A percentile compares a stretch with the other conserved stretches of the same genome.
Conservation (phyloP, 2,113 vertebrate species). For the Clarias magur region DNA sequence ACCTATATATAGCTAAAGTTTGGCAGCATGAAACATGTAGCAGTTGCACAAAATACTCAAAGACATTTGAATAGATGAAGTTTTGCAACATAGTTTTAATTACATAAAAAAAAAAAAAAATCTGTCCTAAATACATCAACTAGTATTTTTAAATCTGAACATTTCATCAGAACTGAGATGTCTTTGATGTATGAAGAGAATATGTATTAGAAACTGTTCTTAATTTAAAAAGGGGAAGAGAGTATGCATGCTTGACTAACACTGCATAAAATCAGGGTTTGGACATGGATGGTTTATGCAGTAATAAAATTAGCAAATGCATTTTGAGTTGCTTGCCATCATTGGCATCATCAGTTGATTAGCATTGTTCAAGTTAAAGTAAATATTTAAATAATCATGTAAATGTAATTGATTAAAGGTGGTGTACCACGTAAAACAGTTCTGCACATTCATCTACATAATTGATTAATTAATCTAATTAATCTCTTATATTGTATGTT, state of each 20-base stretch:
- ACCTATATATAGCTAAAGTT: neutral
- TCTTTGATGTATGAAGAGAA: neutral
- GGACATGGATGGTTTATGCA: neutral
- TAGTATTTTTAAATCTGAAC: neutral
- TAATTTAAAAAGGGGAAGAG: conserved; percentile 22
- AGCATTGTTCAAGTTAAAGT: neutral
- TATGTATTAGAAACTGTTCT: neutral
- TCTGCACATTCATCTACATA: neutral
- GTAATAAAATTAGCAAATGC: neutral
- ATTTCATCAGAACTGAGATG: neutral
- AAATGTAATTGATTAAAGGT: neutral
- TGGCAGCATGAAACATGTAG: neutral
- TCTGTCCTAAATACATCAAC: neutral
- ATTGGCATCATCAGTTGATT: no score
- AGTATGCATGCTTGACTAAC: neutral
- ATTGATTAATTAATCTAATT: neutral
- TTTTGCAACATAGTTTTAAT: neutral
- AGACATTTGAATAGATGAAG: neutral
- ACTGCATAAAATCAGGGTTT: neutral
- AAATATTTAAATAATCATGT: neutral
- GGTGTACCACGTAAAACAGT: neutral
- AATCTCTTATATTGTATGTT: neutral
- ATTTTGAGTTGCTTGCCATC: neutral
- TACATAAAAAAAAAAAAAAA: neutral
- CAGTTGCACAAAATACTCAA: neutral